Conservation (phyloP, 2,113 vertebrate species). For the Odocoileus hemionus region DNA sequence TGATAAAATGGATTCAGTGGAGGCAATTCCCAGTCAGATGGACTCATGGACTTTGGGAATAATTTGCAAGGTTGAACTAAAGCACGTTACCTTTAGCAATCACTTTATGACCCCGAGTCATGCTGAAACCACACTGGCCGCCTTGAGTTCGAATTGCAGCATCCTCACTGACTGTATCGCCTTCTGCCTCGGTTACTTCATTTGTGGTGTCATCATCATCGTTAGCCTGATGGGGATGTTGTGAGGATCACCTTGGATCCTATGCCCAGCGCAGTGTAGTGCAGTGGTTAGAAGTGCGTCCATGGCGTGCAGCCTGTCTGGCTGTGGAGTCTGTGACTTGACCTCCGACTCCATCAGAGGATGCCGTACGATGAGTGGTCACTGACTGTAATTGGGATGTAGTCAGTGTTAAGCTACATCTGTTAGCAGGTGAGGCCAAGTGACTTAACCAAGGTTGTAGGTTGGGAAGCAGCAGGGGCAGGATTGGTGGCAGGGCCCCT, state of each 20-base stretch:
- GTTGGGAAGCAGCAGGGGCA: neutral
- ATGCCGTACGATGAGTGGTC: rapidly evolving
- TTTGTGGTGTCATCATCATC: neutral
- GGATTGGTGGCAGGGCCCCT: neutral
- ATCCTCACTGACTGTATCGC: neutral
- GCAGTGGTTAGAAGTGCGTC: rapidly evolving
- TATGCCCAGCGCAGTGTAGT: neutral
- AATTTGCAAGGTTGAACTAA: neutral
- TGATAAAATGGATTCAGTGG: neutral
- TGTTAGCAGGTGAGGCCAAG: neutral
- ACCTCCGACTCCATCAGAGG: neutral
- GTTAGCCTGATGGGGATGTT: neutral
- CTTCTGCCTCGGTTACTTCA: neutral
- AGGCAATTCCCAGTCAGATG: neutral
- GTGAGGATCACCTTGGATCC: neutral
- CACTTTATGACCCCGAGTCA: neutral
- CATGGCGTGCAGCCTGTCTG: neutral
- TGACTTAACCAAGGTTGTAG: neutral
- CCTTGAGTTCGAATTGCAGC: neutral
- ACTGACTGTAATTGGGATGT: neutral
- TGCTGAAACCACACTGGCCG: neutral
- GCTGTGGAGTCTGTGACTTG: neutral
- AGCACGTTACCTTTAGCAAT: neutral
- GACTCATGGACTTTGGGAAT: neutral
- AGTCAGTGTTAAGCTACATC: neutral